Conservation (phyloP, 2,888 invertebrate species). For the Acleris emargana region DNA sequence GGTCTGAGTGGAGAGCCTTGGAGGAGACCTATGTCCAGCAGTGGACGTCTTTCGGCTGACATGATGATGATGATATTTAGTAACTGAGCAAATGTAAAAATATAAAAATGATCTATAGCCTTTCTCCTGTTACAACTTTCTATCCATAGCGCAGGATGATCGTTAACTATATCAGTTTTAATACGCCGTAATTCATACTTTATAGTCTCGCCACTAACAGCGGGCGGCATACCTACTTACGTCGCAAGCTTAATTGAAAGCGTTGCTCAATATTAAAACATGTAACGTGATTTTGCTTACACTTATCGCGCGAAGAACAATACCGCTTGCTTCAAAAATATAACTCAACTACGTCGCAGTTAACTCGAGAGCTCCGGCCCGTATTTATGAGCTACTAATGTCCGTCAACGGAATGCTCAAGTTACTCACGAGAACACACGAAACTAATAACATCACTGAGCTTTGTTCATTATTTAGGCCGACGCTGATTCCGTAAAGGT, state of each 20-base stretch:
- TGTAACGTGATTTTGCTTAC: slow-evolving; percentile 31
- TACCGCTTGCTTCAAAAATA: slow-evolving; percentile 25
- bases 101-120: not conserved
- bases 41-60: no score
- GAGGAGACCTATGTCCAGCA: no score
- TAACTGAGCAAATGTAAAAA: slow-evolving; percentile 1
- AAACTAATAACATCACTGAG: slow-evolving; percentile 15
- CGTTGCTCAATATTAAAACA: slow-evolving; percentile 24
- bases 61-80: no score
- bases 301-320: slow-evolving; percentile 21
- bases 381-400: slow-evolving; percentile 60
- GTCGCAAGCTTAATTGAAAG: slow-evolving; percentile 27
- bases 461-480: slow-evolving; percentile 47
- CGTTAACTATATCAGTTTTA: slow-evolving; percentile 31
- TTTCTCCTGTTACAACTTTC: not conserved
- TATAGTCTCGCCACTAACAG: slow-evolving; percentile 26
- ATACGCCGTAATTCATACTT: slow-evolving; percentile 17
- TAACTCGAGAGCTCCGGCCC: slow-evolving; percentile 41
- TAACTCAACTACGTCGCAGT: slow-evolving; percentile 28
- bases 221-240: slow-evolving; percentile 20
- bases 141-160: slow-evolving; percentile 9
- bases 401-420: slow-evolving; percentile 44
- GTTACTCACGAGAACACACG: slow-evolving; percentile 34
- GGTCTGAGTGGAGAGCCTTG: no score
- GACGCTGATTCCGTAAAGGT: slow-evolving; percentile 51